Conservation (phyloP, 2,797 vertebrate genomes). For the Clarias laeviceps region DNA sequence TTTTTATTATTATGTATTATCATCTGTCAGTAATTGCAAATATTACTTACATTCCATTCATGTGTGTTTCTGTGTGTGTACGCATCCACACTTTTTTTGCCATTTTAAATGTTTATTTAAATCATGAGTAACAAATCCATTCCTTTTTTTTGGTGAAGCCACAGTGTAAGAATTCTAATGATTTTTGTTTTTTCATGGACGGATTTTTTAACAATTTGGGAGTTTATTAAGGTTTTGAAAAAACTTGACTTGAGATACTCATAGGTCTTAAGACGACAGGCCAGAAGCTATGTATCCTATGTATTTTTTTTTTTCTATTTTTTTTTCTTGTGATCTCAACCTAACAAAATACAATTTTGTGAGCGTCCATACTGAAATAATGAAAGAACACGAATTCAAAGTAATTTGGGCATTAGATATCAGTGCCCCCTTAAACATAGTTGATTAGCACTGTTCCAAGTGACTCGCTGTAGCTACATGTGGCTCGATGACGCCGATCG, state of each 20-base stretch:
- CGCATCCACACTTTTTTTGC: background rate
- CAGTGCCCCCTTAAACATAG: background rate
- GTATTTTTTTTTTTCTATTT: background rate
- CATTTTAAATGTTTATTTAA: background rate
- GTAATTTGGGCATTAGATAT: background rate
- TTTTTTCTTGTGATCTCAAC: background rate
- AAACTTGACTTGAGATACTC: background rate
- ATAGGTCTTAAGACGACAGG: background rate
- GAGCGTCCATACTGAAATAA: background rate
- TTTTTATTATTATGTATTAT: background rate
- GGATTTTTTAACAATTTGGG: background rate
- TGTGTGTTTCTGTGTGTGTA: background rate
- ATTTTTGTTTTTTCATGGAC: background rate
- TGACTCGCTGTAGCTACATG: background rate
- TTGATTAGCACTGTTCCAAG: background rate
- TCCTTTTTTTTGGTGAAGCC: no score
- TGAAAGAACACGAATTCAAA: no score
- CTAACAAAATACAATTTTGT: background rate
- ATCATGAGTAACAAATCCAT: background rate
- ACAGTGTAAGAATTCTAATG: background rate
- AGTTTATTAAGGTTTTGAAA: background rate
- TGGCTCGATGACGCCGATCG: background rate
- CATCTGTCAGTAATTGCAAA: background rate
- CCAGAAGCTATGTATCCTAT: background rate
- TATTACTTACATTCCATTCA: background rate